phyloP scores from a whole-genome alignment of 2,888 invertebrate genomes.

The Heliconius erato region DNA sequence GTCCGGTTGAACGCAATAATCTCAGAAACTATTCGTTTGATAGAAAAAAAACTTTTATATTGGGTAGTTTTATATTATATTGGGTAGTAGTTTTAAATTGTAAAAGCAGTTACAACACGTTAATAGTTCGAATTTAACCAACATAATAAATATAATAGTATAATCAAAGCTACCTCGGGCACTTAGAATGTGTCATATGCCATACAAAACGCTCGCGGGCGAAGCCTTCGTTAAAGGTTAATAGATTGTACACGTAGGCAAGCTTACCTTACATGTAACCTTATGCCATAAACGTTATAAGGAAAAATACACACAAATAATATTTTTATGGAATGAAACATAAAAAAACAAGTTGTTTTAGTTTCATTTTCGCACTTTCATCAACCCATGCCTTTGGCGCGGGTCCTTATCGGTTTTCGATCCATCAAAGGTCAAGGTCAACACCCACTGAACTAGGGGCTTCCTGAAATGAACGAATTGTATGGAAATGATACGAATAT shows the following conservation, averaged over 20 bases:
- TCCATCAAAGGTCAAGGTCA: slow-evolving; percentile 49
- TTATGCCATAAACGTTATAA: background rate
- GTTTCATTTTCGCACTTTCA: slow-evolving; percentile 12
- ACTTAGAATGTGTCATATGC: background rate
- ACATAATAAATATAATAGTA: no score
- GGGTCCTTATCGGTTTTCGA: slow-evolving; percentile 48
- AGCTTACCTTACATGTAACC: no score
- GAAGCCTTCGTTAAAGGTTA: background rate
- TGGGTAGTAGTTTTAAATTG: no score
- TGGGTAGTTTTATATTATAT: no score
- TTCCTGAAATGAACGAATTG: background rate
- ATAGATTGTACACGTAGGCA: no score
- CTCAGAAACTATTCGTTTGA: no score
- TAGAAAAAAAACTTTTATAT: no score
- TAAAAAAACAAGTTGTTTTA: slow-evolving; percentile 15
- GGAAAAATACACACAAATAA: background rate
- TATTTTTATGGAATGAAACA: background rate
- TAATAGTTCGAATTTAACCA: no score
- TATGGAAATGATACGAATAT: slow-evolving; percentile 12
- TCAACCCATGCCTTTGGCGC: slow-evolving; percentile 28
- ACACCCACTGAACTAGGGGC: slow-evolving; percentile 30
- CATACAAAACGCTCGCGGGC: background rate
- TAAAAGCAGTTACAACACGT: no score
- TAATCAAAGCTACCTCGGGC: background rate
- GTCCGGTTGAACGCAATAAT: no score